A percentile compares a stretch with the other conserved stretches of the same genome.
Conservation (phyloP, 2,113 vertebrate species). For the Oxyura jamaicensis region DNA sequence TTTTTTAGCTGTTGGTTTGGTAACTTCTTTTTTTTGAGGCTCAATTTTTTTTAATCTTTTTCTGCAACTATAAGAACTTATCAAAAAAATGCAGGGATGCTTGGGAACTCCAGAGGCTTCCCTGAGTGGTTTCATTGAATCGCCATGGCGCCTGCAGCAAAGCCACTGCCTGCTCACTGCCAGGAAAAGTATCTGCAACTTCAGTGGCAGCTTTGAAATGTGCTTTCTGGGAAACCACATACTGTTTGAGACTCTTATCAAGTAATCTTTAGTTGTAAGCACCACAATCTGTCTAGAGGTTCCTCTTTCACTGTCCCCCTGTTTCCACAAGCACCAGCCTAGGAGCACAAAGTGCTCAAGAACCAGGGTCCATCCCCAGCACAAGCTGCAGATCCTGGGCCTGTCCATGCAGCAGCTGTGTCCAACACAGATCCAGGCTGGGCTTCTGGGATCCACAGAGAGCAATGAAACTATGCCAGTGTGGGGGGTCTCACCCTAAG, state of each 20-base stretch:
- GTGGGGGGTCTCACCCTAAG: not conserved
- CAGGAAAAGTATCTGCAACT: not conserved
- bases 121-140: not conserved
- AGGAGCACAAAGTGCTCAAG: not conserved
- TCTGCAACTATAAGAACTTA: not conserved
- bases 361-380: not conserved
- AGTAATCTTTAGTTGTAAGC: not conserved
- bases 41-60: not conserved
- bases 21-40: not conserved
- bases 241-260: not conserved
- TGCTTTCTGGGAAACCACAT: not conserved
- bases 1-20: not conserved
- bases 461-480: not conserved
- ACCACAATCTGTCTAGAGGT: not conserved
- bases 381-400: not conserved
- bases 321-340: not conserved
- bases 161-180: not conserved
- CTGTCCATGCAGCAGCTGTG: fast-evolving
- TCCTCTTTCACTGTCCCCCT: not conserved
- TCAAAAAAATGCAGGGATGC: not conserved
- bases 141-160: not conserved
- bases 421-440: not conserved
- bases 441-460: not conserved
- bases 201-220: not conserved
- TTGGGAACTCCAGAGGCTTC: not conserved